A percentile compares a stretch with the other conserved stretches of the same genome.
Conservation (phyloP, 2,797 vertebrate genomes). For the Crypturellus tataupa region DNA sequence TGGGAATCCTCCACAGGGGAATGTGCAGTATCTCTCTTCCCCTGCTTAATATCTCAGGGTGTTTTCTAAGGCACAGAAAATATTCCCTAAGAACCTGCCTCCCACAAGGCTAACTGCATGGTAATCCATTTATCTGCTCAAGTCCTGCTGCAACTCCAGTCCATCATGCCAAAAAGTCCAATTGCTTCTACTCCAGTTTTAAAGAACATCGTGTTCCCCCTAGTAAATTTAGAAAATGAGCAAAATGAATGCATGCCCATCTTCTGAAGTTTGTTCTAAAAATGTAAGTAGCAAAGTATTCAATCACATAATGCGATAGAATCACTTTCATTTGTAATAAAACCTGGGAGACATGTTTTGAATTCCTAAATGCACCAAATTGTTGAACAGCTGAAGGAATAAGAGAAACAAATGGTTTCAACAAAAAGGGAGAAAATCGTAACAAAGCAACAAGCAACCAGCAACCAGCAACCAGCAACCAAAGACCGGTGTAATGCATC, state of each 20-base stretch:
- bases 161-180: not conserved
- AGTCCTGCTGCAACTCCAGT: not conserved
- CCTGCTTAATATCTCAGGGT: not conserved
- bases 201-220: not conserved
- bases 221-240: not conserved
- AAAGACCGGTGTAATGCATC: not conserved
- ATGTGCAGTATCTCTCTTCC: not conserved
- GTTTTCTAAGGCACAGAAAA: fast-evolving
- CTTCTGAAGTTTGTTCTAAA: not conserved
- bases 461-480: not conserved
- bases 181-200: not conserved
- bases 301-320: not conserved
- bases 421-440: not conserved
- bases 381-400: not conserved
- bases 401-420: not conserved
- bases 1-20: not conserved
- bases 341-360: not conserved
- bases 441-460: not conserved
- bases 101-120: not conserved
- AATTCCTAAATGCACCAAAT: not conserved
- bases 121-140: not conserved
- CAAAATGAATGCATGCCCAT: not conserved
- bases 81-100: not conserved
- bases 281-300: not conserved
- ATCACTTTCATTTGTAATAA: slow-evolving; percentile 45